Conservation (phyloP, 2,113 vertebrate species). For the Orthochromis indermauri region DNA sequence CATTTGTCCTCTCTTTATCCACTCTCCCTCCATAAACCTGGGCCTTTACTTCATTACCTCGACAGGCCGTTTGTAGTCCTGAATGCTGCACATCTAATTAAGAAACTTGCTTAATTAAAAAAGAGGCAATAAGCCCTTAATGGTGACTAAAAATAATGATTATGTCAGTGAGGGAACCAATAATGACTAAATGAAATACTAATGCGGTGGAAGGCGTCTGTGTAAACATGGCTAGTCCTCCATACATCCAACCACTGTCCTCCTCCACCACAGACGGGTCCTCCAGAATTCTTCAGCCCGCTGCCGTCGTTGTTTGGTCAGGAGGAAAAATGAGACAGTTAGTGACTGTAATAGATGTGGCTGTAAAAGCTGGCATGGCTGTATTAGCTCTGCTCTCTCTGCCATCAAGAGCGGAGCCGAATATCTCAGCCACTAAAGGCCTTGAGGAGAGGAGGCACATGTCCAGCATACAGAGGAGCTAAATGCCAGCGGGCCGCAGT, state of each 20-base stretch:
- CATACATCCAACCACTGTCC: neutral
- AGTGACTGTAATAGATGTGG: slow-evolving; percentile 45
- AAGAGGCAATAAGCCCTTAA: slow-evolving; percentile 62
- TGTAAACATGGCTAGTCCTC: neutral
- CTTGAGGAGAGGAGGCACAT: slow-evolving; percentile 18
- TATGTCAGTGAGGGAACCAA: slow-evolving; percentile 38
- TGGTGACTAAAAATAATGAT: slow-evolving; percentile 57
- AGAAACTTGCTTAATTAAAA: slow-evolving; percentile 70
- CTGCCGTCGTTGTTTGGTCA: slow-evolving; percentile 36
- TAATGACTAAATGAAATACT: slow-evolving; percentile 64
- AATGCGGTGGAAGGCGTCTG: neutral
- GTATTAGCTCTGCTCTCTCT: slow-evolving; percentile 29
- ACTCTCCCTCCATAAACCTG: slow-evolving; percentile 31
- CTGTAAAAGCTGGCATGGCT: slow-evolving; percentile 15
- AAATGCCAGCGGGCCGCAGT: slow-evolving; percentile 32
- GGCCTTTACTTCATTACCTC: slow-evolving; percentile 54
- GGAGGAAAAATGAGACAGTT: slow-evolving; percentile 53
- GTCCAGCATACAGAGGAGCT: slow-evolving; percentile 36
- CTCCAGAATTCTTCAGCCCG: neutral
- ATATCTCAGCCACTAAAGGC: slow-evolving; percentile 22
- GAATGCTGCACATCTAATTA: slow-evolving; percentile 61
- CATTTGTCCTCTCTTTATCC: slow-evolving; percentile 2
- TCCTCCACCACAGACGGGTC: neutral
- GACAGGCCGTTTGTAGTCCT: slow-evolving; percentile 44
- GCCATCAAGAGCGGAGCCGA: slow-evolving; percentile 14